phyloP scores from a whole-genome alignment of 2,888 invertebrate genomes.

The Pherbina coryleti region DNA sequence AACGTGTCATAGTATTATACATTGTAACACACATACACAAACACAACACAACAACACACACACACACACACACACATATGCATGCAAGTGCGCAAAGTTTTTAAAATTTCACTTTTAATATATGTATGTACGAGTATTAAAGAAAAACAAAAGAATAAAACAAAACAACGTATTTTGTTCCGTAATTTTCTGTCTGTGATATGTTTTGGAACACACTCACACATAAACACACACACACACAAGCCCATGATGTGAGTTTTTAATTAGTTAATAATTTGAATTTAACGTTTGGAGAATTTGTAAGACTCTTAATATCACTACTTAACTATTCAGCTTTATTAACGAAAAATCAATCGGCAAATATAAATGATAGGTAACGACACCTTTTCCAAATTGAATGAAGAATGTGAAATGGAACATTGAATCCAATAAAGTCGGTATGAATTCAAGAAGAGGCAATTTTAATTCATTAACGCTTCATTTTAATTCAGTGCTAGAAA shows the following conservation, averaged over 20 bases:
- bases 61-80: background rate
- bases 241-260: background rate
- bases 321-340: no score
- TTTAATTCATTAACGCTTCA: no score
- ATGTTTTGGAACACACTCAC: slow-evolving; percentile 31
- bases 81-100: background rate
- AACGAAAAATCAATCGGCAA: no score
- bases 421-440: no score
- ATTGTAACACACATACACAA: background rate
- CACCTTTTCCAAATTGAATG: no score
- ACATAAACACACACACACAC: slow-evolving; percentile 21
- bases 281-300: background rate
- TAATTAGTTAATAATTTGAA: background rate
- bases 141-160: background rate
- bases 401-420: no score
- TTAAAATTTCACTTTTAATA: slow-evolving; percentile 7
- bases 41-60: background rate
- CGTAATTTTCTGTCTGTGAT: slow-evolving; percentile 39
- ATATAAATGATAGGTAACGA: no score
- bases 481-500: no score
- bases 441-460: no score
- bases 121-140: background rate
- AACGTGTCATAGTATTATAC: slow-evolving; percentile 31
- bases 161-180: background rate
- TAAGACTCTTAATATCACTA: background rate